Base-by-base conservation (phyloP, 2,888 invertebrate genomes). In the Adela reaumurella region DNA sequence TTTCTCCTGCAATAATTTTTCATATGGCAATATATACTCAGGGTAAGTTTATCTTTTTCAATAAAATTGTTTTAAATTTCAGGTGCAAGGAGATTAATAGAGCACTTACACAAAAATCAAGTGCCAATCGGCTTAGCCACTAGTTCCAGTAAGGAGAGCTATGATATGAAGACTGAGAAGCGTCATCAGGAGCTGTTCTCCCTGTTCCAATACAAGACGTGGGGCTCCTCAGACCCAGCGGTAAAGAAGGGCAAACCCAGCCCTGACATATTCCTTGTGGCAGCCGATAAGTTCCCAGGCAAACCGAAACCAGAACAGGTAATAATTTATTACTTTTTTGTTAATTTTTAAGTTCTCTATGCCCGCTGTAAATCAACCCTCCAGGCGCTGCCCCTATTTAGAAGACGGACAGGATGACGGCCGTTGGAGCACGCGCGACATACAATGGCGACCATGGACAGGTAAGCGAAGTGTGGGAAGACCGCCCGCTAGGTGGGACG, bases 61-160 rank as follows among this genome's bases (percentile, higher is more conserved):
- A 11, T 45, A 45, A 16, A 19, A n/a, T 14, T 19, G 16, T 45
- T 41, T 47, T 48, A 47, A 19, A 49, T 77, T 81, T 43, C 64
- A 92, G 92, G 94, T 55, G 94, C 88, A 47, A 85, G 85, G 61
- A 82, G 78, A 53, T 70, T 96, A 45, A 81, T 95, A 46, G 74
- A 83, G 50, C 94, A 96, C 71, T 73, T 96, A 43, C 77, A 88
- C 58, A 73, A 77, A 10, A 73, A 88, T 46, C 83, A 86, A 5
- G 74, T 96, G 48, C 93, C 94, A 0, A 87, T 94, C 43, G 91
- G 90, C 3, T 76, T 96, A 52, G 96, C 95, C 16, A 94, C 95
- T 2, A 94, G 94, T 53, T 92, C 94, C 16, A 83, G 85, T 45
- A 68, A 77, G 56, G 83, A 86, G n/a, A 86, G 86, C 61, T 92